These are phyloP conservation scores for Takifugu rubripes DNA, from an alignment of 2,797 vertebrate species.

Conservation along the genomic window DNA sequence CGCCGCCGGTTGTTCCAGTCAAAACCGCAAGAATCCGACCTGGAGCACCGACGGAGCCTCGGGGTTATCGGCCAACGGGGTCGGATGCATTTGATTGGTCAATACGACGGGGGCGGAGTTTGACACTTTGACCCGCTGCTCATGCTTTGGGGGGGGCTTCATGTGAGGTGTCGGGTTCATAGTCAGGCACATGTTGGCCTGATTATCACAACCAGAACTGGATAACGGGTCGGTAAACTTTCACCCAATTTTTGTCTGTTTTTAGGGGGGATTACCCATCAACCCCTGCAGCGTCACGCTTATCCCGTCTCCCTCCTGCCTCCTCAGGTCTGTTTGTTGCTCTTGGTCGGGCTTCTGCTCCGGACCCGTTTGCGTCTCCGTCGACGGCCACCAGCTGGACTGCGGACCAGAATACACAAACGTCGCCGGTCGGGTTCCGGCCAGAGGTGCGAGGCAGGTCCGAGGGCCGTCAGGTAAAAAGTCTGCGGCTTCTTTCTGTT, in stretches of 20 bases:
- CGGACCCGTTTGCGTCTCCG: slow-evolving; percentile 43
- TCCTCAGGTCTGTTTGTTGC: slow-evolving; percentile 64
- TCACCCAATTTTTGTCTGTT: slow-evolving; percentile 46
- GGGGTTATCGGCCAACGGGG: too few species aligned
- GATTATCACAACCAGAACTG: slow-evolving; percentile 62
- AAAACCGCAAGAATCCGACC: too few species aligned
- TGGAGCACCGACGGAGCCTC: too few species aligned
- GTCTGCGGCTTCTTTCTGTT: slow-evolving; percentile 40
- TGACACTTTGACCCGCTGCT: slow-evolving; percentile 9
- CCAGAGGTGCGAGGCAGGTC: slow-evolving; percentile 21
- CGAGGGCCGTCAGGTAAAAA: slow-evolving; percentile 26
- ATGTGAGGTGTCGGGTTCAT: slow-evolving; percentile 36
- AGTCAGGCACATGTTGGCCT: slow-evolving; percentile 61
- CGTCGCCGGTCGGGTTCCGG: slow-evolving; percentile 39
- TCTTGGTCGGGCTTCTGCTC: slow-evolving; percentile 50
- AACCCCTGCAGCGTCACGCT: slow-evolving; percentile 37
- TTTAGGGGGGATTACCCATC: slow-evolving; percentile 54
- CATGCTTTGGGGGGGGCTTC: slow-evolving; percentile 17
- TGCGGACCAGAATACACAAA: slow-evolving; percentile 58
- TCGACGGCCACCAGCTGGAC: slow-evolving; percentile 51
- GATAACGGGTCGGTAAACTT: slow-evolving; percentile 52
- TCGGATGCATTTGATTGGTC: too few species aligned
- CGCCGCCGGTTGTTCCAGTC: too few species aligned
- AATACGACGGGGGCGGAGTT: too few species aligned
- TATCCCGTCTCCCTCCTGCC: slow-evolving; percentile 62